Evolutionary conservation across 2,797 vertebrate genomes (phyloP).

Genomic region (Crocodylus rhombifer): DNA sequence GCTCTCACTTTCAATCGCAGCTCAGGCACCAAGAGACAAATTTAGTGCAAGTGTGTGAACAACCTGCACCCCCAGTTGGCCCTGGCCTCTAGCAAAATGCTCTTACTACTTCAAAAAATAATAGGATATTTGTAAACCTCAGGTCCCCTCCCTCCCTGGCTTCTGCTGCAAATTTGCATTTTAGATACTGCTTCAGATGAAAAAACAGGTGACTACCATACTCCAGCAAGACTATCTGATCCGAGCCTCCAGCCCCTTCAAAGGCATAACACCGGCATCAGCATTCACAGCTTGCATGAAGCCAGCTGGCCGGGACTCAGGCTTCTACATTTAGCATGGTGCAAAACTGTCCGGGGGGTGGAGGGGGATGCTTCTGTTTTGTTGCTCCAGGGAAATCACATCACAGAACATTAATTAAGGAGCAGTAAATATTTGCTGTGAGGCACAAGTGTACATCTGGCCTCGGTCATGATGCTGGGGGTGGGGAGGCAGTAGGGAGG

Average conservation of each 20-base stretch:
- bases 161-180: neutral
- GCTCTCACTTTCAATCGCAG: neutral
- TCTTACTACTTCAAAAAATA: neutral
- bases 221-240: conserved; percentile 21
- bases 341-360: conserved; percentile 3
- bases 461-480: neutral
- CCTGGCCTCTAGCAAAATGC: neutral
- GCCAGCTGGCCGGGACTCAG: conserved; percentile 53
- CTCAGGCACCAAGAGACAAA: neutral
- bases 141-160: neutral
- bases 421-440: conserved; percentile 46
- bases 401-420: conserved; percentile 65
- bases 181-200: neutral
- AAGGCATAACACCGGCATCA: conserved; percentile 32
- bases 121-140: neutral
- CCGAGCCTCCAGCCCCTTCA: conserved; percentile 59
- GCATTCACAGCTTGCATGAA: neutral
- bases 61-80: neutral
- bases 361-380: conserved; percentile 34
- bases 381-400: conserved; percentile 61
- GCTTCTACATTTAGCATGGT: conserved; percentile 11
- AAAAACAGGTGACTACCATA: neutral
- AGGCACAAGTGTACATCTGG: conserved; percentile 52
- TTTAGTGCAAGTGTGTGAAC: neutral
- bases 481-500: neutral